Base-by-base conservation (phyloP, 2,888 invertebrate genomes). In the Trichogramma dendrolimi region DNA sequence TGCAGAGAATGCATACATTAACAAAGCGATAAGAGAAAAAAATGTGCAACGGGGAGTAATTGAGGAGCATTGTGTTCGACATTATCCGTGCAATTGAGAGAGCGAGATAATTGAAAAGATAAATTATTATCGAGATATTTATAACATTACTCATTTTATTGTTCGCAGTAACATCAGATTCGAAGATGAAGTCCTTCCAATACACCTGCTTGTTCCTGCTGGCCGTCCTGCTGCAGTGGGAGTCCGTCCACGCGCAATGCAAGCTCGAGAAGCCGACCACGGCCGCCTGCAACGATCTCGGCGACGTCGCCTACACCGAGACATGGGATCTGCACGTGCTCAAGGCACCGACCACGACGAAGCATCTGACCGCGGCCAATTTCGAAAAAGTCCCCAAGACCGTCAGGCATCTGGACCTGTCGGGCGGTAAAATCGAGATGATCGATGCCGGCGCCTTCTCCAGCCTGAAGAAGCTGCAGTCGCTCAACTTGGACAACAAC, bases 321-420 rank as follows among this genome's bases (percentile, higher is more conserved):
- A 70, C 71, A 0, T 62, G 72, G 14, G 64, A 74, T 11, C 66
- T 78, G 43, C 69, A 73, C 8, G 68, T 58, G 4, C 62, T 79
- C 27, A 72, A 67, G 48, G 67, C 71, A 4, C 61, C 65, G 14
- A 62, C 68, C 4, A 14, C 43, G 7, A 67, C 67, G 6, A 64
- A 66, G 4, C 55, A 55, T n/a, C 65, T 79, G 4, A 51, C 61
- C 0, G 62, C 69, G 0, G 70, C 67, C 1, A 51, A 67, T n/a
- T 70, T 71, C 52, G 27, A 27, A 27, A 55, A 47, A 1, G 60
- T 64, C 10, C 79, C 88, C 54, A 83, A 83, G 42, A 85, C 84
- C 76, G 77, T 88, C 47, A 85, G 83, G 54, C 84, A 85, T 48
- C 78, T 88, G 67, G 86, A 88, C 75, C 76, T 88, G 43, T 87